Base-by-base conservation (phyloP, 2,113 vertebrate species). In the Isichthys henryi region DNA sequence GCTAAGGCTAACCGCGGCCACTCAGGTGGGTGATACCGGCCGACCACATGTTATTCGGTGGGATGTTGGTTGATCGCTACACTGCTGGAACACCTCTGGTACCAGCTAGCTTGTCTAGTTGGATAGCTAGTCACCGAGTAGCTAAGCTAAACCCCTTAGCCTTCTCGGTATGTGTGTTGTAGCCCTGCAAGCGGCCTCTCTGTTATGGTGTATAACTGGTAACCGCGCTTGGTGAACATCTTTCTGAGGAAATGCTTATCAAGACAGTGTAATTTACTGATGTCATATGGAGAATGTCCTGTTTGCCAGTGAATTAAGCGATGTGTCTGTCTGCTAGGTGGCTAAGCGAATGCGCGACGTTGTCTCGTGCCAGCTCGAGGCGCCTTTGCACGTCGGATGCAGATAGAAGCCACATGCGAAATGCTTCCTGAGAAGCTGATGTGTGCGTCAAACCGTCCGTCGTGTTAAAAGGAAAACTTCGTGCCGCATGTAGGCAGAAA, bases 11-110 rank as follows among this genome's bases (percentile, higher is more conserved):
- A 31, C 49, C 49, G 49, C 70, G 88, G 48, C 48, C 17, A 39
- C 48, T 53, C 70, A 88, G 88, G 88, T 88, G 88, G 74, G 88
- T 88, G 43, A 48, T 35, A n/a, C 85, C 49, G 58, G 23, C 45
- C 86, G 62, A 31, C 62, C 9, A 70, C 62, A 70, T 27, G n/a
- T 31, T 31, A 70, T 31, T 70, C n/a, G 62, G n/a, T 10, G 62
- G n/a, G 10, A 31, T 70, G 3, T 66, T 27, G n/a, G n/a, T 27
- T 82, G 17, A 39, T 21, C 43, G 77, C 39, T 45, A 70, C 9
- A 13, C 62, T 31, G 27, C 27, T 31, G 27, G n/a, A 31, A 70
- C 27, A 27, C n/a, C n/a, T 13, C 10, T 70, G n/a, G n/a, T 39
- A 74, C 70, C 70, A 74, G n/a, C n/a, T n/a, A n/a, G n/a, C 19